Evolutionary conservation across 2,113 vertebrate genomes (phyloP).

Genomic region (Aptenodytes patagonicus): DNA sequence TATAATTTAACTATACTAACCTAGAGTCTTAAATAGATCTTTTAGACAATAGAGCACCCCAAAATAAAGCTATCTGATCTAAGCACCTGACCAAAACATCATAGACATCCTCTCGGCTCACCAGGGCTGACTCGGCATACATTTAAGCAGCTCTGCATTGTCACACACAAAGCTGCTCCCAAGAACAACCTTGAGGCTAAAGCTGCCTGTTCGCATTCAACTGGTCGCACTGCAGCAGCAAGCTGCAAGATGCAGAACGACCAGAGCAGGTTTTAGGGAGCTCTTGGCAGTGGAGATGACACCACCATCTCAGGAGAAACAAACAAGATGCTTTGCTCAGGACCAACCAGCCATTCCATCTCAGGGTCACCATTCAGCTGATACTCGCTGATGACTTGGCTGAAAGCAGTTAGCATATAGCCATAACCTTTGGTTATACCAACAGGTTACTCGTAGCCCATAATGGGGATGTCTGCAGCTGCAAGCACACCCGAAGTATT

Average conservation of each 20-base stretch:
- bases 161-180: neutral
- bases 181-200: neutral
- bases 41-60: neutral
- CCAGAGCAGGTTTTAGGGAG: neutral
- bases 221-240: neutral
- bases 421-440: neutral
- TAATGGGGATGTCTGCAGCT: neutral
- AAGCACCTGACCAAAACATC: neutral
- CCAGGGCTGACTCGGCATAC: rapidly evolving
- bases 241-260: neutral
- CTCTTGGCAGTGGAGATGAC: neutral
- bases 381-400: neutral
- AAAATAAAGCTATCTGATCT: neutral
- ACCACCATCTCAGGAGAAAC: neutral
- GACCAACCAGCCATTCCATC: neutral
- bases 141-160: neutral
- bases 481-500: neutral
- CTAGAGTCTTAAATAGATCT: neutral
- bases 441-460: neutral
- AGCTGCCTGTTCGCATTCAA: neutral
- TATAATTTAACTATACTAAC: neutral
- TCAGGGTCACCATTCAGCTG: neutral
- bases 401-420: neutral
- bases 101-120: neutral
- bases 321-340: neutral